These are phyloP conservation scores for Ptychobarbus kaznakovi DNA, from an alignment of 2,797 vertebrate genomes.

Conservation along the genomic window DNA sequence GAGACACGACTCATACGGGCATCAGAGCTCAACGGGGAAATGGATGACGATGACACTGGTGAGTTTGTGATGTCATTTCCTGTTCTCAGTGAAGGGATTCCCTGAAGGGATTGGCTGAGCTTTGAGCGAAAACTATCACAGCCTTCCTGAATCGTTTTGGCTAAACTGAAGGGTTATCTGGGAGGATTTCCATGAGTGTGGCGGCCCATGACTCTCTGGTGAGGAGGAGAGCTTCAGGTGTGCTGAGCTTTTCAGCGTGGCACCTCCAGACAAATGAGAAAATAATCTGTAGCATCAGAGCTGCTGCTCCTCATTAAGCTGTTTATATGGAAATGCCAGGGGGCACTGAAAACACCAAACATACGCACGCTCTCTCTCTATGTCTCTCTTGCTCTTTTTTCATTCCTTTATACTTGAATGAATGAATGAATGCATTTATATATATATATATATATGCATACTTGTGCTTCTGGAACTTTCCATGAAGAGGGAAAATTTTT, in stretches of 20 bases:
- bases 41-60: slow-evolving; percentile 91
- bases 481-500: neutral
- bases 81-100: slow-evolving; percentile 4
- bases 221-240: slow-evolving; percentile 49
- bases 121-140: slow-evolving; percentile 21
- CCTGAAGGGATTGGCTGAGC: slow-evolving; percentile 32
- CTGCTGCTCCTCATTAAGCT: slow-evolving; percentile 51
- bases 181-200: slow-evolving; percentile 38
- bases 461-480: slow-evolving; percentile 22
- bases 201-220: neutral
- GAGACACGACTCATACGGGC: slow-evolving; percentile 94
- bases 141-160: slow-evolving; percentile 22
- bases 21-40: slow-evolving; percentile 91
- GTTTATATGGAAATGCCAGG: slow-evolving; percentile 61
- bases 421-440: too few species aligned
- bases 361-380: neutral
- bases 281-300: slow-evolving; percentile 64
- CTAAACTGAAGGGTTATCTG: slow-evolving; percentile 39
- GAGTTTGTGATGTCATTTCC: slow-evolving; percentile 54
- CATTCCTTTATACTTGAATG: neutral
- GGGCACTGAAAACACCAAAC: slow-evolving; percentile 39
- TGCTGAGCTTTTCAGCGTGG: slow-evolving; percentile 40
- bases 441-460: too few species aligned
- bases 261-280: slow-evolving; percentile 63
- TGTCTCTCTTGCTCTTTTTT: slow-evolving; percentile 16